Evolutionary conservation across 2,113 vertebrate genomes (phyloP).

Genomic region (Puma concolor): DNA sequence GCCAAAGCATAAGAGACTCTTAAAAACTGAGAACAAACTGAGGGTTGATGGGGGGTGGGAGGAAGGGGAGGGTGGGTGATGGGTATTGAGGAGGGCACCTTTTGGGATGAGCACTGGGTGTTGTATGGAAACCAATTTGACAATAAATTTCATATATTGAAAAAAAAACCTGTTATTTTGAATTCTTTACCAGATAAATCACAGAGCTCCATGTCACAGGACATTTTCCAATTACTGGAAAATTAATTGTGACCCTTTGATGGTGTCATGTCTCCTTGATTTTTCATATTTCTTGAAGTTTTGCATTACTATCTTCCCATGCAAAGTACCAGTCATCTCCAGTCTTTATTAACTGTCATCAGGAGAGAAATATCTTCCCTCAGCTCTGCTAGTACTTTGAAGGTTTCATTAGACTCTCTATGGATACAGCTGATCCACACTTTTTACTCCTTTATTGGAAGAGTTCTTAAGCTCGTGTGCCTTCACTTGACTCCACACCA

Average conservation of each 20-base stretch:
- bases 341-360: neutral
- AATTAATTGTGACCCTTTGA: neutral
- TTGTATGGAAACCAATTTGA: too few species aligned
- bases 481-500: neutral
- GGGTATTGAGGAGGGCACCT: too few species aligned
- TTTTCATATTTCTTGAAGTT: neutral
- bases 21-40: too few species aligned
- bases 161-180: neutral
- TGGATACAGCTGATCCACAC: neutral
- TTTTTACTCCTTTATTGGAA: neutral
- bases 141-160: too few species aligned
- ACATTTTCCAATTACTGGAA: neutral
- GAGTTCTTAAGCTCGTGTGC: neutral
- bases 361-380: neutral
- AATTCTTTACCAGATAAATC: neutral
- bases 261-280: neutral
- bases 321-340: neutral
- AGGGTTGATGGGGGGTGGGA: too few species aligned
- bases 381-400: neutral
- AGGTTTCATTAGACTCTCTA: neutral
- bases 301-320: neutral
- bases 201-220: neutral
- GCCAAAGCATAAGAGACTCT: too few species aligned
- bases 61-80: too few species aligned
- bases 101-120: too few species aligned